Evolutionary conservation across 2,888 invertebrate genomes (phyloP), one percentile per base, ranked within the genome.

Genomic region (Drosophila pullipes): DNA sequence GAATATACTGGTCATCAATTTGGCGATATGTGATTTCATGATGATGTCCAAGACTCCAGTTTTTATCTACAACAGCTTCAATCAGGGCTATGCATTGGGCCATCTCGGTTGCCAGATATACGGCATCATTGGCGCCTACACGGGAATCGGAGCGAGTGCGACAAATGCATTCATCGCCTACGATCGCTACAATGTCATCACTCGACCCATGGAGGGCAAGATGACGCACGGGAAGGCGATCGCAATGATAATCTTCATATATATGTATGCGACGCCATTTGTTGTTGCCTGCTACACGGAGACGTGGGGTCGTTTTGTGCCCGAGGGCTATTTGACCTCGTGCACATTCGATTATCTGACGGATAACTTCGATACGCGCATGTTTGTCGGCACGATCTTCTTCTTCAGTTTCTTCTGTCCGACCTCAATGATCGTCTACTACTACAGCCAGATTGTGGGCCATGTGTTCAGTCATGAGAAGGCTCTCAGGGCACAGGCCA

Each of bases 251-350:
- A 92, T 95, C 0, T 94, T 96, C 58, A 95, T 97, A 71, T 97
- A 97, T 96, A 91, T 95, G 44, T 97, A 97, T 91, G 95, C 96
- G 0, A 94, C 96, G n/a, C 97, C 97, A 0, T 97, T 97, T 96
- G 96, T 96, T 1, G 92, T 97, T 41, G 94, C 98, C 88, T 98
- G 98, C 0, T 93, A 96, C 10, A 94, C 97, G 65, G 96, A 97
- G 91, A 95, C 97, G 44, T 98, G 97, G 97, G 97, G 97, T n/a
- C 94, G 97, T 91, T 97, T 95, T 92, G 97, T 96, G 50, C 97
- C 97, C 25, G 98, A 98, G 95, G 98, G 98, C n/a, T 98, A 96
- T 91, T 94, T 98, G 79, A 98, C 98, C 11, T 96, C 97, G 1
- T 97, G 97, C 92, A 94, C 96, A 3, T 97, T 97, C 83, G 97